Percentiles rank a stretch among this genome's conserved stretches.
phyloP scores from a whole-genome alignment of 2,113 vertebrate species.

The Microcebus murinus region DNA sequence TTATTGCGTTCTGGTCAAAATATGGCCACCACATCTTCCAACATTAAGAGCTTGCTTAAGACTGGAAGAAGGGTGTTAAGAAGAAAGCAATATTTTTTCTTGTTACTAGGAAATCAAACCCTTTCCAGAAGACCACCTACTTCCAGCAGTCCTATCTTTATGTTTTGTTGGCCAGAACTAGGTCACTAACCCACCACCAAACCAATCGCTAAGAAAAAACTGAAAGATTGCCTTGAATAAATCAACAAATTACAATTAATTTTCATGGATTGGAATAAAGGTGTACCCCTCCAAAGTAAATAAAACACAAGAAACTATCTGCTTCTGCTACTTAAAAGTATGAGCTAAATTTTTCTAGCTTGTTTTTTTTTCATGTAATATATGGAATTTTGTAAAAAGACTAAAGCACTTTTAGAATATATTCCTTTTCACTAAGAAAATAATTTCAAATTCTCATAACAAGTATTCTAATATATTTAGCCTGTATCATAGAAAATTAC shows the following conservation, averaged over 20 bases:
- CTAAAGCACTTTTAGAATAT: neutral
- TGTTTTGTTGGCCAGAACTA: neutral
- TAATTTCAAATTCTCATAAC: slow-evolving; percentile 12
- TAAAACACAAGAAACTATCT: neutral
- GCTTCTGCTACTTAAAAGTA: neutral
- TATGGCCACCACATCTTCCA: neutral
- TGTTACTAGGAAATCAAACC: neutral
- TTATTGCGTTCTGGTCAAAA: neutral
- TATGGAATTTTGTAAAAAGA: neutral
- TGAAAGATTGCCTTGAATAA: neutral
- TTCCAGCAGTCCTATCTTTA: neutral
- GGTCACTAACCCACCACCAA: neutral
- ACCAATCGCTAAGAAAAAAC: neutral
- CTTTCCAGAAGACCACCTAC: neutral
- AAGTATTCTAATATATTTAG: neutral
- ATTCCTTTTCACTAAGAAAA: neutral
- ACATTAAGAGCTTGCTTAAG: neutral
- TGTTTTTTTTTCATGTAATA: neutral
- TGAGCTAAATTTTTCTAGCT: neutral
- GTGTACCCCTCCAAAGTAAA: neutral
- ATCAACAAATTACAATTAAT: neutral
- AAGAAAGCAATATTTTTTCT: neutral
- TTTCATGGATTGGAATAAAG: neutral
- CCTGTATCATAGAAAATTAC: neutral
- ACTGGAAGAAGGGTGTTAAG: neutral